Evolutionary conservation across 37 sponge, comb jelly and placozoan species (phyloP).

Genomic region (Cliona cf. orientalis): DNA sequence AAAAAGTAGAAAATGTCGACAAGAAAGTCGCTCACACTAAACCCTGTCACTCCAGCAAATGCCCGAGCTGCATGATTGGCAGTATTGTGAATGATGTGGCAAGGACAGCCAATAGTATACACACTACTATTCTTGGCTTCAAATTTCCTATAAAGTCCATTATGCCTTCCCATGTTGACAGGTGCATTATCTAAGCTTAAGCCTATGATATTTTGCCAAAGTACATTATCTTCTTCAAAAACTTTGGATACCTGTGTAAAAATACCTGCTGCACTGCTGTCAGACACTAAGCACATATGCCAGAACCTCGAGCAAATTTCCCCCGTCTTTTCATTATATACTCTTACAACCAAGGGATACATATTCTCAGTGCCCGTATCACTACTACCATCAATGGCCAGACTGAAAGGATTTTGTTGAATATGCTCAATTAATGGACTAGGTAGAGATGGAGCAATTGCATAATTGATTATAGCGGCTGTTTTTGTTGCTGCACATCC

Average conservation of each 20-base stretch:
- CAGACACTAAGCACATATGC: conserved; percentile 16
- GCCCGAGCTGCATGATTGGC: background rate
- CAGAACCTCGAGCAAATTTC: conserved; percentile 3
- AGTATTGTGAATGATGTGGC: conserved; percentile 34
- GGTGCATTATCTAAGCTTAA: conserved; percentile 25
- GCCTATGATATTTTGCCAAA: background rate
- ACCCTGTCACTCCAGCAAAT: conserved; percentile 27
- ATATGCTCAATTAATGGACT: conserved; percentile 9
- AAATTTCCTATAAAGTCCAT: conserved; percentile 15
- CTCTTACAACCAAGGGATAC: conserved; percentile 16
- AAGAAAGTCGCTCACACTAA: conserved; percentile 15
- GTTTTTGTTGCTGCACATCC: conserved; percentile 16
- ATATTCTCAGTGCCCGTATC: conserved; percentile 24
- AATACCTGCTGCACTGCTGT: conserved; percentile 10
- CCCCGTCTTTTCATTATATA: conserved; percentile 3
- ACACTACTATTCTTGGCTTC: conserved; percentile 10
- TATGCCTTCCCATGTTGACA: conserved; percentile 25
- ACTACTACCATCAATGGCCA: conserved; percentile 34
- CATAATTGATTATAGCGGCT: background rate
- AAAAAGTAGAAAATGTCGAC: conserved; percentile 49
- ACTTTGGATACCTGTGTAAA: conserved; percentile 2
- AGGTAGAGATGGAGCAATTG: conserved; percentile 10
- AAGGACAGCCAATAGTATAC: conserved; percentile 23
- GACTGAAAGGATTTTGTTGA: conserved; percentile 30
- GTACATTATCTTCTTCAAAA: conserved; percentile 4